Base-by-base conservation (phyloP, 2,888 invertebrate genomes). In the Sialis lutaria region DNA sequence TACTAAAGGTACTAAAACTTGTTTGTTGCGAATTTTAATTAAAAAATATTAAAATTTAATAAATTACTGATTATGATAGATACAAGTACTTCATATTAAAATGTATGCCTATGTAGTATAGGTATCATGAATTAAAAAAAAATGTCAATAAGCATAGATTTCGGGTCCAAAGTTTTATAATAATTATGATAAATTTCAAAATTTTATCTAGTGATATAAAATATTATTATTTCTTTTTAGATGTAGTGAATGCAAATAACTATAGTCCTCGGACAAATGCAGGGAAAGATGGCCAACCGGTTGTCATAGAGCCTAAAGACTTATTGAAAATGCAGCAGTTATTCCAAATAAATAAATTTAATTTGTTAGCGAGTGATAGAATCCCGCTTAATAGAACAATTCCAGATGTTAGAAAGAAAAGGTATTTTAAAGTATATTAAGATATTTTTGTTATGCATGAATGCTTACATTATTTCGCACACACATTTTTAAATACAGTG, bases 301-400 rank as follows among this genome's bases (percentile, higher is more conserved):
- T 90, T 1, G 69, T 82, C 44, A 72, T 89, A 48, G 77, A 82
- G 8, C 75, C 79, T 6, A 77, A 79, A 55, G 84, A 90, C 57
- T 70, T 82, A 42, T 72, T 81, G 34, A 74, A 75, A 54, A 87
- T 87, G 72, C 79, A 81, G 57, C 82, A 85, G 51, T 70, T 88
- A 35, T 91, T 82, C 60, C 75, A 79, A 56, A 75, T 92, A 33
- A 90, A 92, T 62, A 77, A 84, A 34, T 92, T 90, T 61, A 92
- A 92, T 62, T 72, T 92, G 54, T 67, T 91, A 64, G 89, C 85
- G 48, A 86, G 89, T 60, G 91, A 92, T 67, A 77, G 80, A 53
- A 89, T 92, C 60, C 82, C 89, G 7, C 69, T 91, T 34, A 89
- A 90, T 60, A 72, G 92, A 55, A 79, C 77, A 49, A 69, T 92